Conservation (phyloP, 2,888 invertebrate genomes). For the Phortica magna region DNA sequence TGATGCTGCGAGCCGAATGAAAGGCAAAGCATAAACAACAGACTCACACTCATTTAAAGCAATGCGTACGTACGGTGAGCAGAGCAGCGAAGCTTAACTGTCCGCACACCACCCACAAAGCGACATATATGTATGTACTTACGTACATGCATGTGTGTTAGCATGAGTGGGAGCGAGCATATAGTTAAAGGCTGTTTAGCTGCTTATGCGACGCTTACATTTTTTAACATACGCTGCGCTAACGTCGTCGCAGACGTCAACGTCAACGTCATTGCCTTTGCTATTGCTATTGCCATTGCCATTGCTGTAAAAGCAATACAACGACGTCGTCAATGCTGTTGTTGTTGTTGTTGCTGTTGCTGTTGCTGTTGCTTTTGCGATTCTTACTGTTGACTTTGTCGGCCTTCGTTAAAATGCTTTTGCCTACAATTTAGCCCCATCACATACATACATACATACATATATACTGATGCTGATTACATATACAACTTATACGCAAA, state of each 20-base stretch:
- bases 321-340: not conserved
- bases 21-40: not conserved
- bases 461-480: not conserved
- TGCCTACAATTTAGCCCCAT: constrained; percentile 19
- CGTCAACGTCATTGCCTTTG: constrained; percentile 50
- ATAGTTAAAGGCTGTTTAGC: not conserved
- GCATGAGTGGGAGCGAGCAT: not conserved
- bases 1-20: not conserved
- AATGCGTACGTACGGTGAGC: too few relatives aligned
- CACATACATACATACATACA: not conserved
- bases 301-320: too few relatives aligned
- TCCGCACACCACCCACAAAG: not conserved
- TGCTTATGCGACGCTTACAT: constrained; percentile 24
- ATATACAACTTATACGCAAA: not conserved
- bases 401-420: not conserved
- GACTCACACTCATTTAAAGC: too few relatives aligned
- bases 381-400: not conserved
- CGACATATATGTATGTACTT: not conserved
- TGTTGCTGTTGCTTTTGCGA: not conserved
- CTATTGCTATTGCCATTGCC: too few relatives aligned
- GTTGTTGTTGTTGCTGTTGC: not conserved
- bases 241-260: constrained; percentile 54
- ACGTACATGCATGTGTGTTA: not conserved
- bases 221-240: constrained; percentile 50
- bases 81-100: not conserved